phyloP scores from a whole-genome alignment of 2,113 vertebrate species.

The Microcebus jonahi region DNA sequence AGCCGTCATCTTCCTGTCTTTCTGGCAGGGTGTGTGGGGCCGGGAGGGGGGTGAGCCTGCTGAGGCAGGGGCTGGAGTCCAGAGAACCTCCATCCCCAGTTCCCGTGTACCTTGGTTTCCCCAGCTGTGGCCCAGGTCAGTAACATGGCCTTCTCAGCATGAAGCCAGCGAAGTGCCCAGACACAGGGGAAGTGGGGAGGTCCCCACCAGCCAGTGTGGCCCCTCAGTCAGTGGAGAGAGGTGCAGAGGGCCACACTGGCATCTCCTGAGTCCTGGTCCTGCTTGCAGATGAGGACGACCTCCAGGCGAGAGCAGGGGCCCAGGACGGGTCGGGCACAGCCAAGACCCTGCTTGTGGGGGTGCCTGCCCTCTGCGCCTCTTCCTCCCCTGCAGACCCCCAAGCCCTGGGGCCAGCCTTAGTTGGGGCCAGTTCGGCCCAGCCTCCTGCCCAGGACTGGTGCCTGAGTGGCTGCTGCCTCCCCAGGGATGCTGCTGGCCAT shows the following conservation, averaged over 20 bases:
- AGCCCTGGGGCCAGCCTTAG: rapidly evolving
- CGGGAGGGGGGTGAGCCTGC: background rate
- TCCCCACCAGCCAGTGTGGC: background rate
- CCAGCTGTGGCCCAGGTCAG: background rate
- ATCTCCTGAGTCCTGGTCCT: background rate
- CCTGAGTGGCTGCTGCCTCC: background rate
- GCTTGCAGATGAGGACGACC: no score
- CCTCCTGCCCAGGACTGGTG: background rate
- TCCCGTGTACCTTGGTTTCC: rapidly evolving
- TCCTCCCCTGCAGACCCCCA: background rate
- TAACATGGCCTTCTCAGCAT: no score
- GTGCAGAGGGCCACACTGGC: background rate
- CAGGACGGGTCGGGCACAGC: background rate
- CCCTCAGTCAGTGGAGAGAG: rapidly evolving
- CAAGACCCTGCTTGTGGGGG: background rate
- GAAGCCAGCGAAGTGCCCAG: background rate
- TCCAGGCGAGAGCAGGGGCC: background rate
- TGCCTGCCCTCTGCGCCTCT: background rate
- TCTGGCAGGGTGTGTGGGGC: constrained; percentile 94
- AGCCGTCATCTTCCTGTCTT: constrained; percentile 97
- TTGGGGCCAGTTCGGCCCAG: background rate
- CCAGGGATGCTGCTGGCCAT: constrained; percentile 94
- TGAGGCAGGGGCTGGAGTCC: background rate
- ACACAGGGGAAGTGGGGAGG: background rate
- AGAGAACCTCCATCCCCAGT: no score